Evolutionary conservation across 1,140 invertebrate genomes (phyloP).

Genomic region (Trissolcus basalis): DNA sequence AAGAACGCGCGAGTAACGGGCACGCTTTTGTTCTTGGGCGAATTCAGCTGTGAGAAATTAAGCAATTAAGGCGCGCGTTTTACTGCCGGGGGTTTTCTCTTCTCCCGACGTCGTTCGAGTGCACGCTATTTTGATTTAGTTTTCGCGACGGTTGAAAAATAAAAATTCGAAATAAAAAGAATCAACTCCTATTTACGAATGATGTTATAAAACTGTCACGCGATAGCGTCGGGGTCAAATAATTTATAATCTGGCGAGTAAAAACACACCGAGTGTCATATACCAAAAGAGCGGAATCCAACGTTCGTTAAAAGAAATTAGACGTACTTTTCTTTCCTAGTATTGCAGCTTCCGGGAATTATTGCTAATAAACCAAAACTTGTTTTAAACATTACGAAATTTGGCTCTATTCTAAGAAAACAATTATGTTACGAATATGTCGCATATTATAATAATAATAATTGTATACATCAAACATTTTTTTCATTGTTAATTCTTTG

Average conservation of each 20-base stretch:
- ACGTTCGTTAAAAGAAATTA: constrained; percentile 44
- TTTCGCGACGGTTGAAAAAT: constrained; percentile 54
- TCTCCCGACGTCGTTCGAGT: constrained; percentile 58
- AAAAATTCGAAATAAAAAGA: constrained; percentile 11
- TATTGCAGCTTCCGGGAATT: constrained; percentile 45
- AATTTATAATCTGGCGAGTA: constrained; percentile 21
- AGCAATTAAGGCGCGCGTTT: constrained; percentile 73
- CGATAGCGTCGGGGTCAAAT: constrained; percentile 33
- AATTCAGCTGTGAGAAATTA: constrained; percentile 73
- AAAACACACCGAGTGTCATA: constrained; percentile 37
- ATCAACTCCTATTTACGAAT: constrained; percentile 36
- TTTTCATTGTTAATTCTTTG: too few species aligned
- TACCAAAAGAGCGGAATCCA: constrained; percentile 37
- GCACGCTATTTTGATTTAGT: constrained; percentile 62
- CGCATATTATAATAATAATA: too few species aligned
- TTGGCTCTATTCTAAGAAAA: too few species aligned
- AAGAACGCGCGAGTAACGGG: constrained; percentile 70
- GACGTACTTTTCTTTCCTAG: constrained; percentile 17
- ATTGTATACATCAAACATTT: too few species aligned
- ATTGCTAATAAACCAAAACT: constrained; percentile 25
- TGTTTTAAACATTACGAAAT: constrained; percentile 13
- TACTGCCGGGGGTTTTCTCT: constrained; percentile 66
- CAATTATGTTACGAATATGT: too few species aligned
- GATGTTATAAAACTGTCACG: constrained; percentile 50
- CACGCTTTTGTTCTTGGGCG: constrained; percentile 68